Conservation (phyloP, 1,140 invertebrate genomes). For the Pomacea maculata region DNA sequence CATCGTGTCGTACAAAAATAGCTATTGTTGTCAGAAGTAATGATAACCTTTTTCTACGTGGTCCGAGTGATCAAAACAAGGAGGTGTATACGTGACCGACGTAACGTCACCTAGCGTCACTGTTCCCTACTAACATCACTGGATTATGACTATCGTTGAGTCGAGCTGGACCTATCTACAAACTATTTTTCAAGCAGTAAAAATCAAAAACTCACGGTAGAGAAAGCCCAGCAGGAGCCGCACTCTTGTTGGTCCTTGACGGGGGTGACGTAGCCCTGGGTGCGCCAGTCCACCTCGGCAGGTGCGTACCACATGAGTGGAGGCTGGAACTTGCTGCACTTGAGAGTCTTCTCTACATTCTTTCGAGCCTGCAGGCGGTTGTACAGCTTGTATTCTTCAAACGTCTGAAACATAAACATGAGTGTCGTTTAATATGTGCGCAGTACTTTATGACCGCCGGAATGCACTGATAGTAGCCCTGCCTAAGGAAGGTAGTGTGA, state of each 20-base stretch:
- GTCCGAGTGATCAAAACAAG: too few relatives aligned
- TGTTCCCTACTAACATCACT: too few relatives aligned
- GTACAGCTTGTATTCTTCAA: not conserved
- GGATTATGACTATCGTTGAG: too few relatives aligned
- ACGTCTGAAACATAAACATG: not conserved
- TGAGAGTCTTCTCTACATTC: not conserved
- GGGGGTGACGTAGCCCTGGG: slow-evolving; percentile 50
- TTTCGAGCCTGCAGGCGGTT: not conserved
- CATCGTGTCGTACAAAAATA: too few relatives aligned
- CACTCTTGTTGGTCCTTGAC: slow-evolving; percentile 54
- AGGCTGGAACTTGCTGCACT: not conserved
- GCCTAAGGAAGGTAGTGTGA: too few relatives aligned
- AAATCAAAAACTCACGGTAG: slow-evolving; percentile 6
- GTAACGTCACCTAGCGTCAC: too few relatives aligned
- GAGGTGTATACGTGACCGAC: too few relatives aligned
- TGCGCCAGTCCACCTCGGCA: slow-evolving; percentile 51
- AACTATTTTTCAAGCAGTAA: too few relatives aligned
- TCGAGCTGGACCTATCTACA: too few relatives aligned
- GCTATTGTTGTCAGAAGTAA: too few relatives aligned
- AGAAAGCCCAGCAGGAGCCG: slow-evolving; percentile 49
- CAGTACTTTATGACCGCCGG: not conserved
- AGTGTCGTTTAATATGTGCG: not conserved
- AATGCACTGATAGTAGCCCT: too few relatives aligned
- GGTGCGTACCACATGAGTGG: slow-evolving; percentile 33
- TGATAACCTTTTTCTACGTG: too few relatives aligned